Percentiles rank a stretch among this genome's conserved stretches.
These are phyloP conservation scores for Clamator glandarius DNA, from an alignment of 2,797 vertebrate species.

Conservation along the genomic window DNA sequence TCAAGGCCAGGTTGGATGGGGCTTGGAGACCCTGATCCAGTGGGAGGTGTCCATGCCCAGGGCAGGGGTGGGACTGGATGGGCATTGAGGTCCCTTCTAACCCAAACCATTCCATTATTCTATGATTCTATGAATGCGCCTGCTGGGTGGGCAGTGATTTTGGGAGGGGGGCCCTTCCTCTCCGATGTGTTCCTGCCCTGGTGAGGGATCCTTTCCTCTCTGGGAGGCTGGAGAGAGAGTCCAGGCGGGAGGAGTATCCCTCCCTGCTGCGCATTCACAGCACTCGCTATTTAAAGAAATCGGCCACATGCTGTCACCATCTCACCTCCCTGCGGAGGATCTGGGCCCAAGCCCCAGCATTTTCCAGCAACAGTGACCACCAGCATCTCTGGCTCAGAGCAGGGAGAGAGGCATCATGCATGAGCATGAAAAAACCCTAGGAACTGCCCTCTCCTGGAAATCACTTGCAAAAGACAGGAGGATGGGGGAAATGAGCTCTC, in stretches of 20 bases:
- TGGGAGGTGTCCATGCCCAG: too few relatives aligned
- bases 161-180: neutral
- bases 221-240: neutral
- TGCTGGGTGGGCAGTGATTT: neutral
- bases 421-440: neutral
- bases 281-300: neutral
- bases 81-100: too few relatives aligned
- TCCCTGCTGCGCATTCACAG: neutral
- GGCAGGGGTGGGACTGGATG: too few relatives aligned
- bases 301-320: rapidly evolving
- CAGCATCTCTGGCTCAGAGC: neutral
- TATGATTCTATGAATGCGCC: too few relatives aligned
- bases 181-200: neutral
- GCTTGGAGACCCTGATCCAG: too few relatives aligned
- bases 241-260: neutral
- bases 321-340: neutral
- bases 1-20: too few relatives aligned
- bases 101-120: too few relatives aligned
- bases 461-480: rapidly evolving
- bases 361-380: neutral
- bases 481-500: neutral
- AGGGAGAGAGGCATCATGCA: neutral
- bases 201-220: neutral
- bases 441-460: slow-evolving; percentile 29
- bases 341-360: rapidly evolving